Evolutionary conservation across 2,113 vertebrate species (phyloP).

Genomic region (Brachionichthys hirsutus): DNA sequence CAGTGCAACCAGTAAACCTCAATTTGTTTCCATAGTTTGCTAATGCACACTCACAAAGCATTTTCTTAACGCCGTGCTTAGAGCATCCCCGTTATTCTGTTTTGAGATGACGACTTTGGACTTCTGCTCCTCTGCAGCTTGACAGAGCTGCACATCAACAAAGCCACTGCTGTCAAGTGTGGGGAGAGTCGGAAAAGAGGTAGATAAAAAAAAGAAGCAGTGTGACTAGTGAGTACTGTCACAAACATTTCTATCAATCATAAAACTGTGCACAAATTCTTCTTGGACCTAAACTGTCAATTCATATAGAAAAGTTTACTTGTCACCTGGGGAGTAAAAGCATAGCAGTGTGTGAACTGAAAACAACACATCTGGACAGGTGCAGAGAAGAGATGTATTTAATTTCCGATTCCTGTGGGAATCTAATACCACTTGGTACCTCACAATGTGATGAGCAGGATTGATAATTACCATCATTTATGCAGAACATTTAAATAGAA

Average conservation of each 20-base stretch:
- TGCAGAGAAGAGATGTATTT: neutral
- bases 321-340: conserved; percentile 30
- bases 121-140: conserved; percentile 38
- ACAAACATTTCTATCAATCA: conserved; percentile 56
- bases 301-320: conserved; percentile 38
- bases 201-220: conserved; percentile 50
- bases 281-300: conserved; percentile 14
- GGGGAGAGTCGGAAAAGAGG: conserved; percentile 38
- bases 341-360: neutral
- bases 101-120: conserved; percentile 40
- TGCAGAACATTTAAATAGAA: neutral
- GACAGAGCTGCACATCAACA: conserved; percentile 50
- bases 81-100: too few relatives aligned
- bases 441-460: neutral
- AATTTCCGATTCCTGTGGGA: neutral
- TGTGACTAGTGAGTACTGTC: conserved; percentile 47
- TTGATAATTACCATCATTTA: neutral
- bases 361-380: neutral
- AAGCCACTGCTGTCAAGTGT: conserved; percentile 50
- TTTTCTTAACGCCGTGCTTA: too few relatives aligned
- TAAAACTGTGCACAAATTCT: conserved; percentile 12
- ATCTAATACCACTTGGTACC: neutral
- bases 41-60: conserved; percentile 15
- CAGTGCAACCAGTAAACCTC: neutral
- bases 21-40: conserved; percentile 10